A percentile compares a stretch with the other conserved stretches of the same genome.
Evolutionary conservation across 2,888 invertebrate species (phyloP).

Genomic region (Heteromyza rotundicornis): DNA sequence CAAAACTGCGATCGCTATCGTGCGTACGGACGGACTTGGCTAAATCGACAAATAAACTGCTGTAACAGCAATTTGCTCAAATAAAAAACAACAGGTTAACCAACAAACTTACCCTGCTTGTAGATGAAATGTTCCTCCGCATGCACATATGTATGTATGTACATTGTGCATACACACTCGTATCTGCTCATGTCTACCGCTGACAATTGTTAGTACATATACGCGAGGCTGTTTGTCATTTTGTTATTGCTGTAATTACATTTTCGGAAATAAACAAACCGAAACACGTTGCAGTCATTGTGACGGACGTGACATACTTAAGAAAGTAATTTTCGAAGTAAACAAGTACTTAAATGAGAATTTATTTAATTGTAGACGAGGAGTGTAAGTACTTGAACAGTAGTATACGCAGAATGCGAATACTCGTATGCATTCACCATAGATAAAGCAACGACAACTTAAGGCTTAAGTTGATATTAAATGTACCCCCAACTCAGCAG

Average conservation of each 20-base stretch:
- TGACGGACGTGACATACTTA: slow-evolving; percentile 43
- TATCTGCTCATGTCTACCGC: too few relatives aligned
- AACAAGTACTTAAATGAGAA: slow-evolving; percentile 33
- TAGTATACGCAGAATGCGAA: background rate
- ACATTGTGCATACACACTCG: too few relatives aligned
- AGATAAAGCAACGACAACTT: background rate
- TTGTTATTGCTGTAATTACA: slow-evolving; percentile 17
- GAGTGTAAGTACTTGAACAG: background rate
- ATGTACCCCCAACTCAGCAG: background rate
- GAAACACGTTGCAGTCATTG: slow-evolving; percentile 35
- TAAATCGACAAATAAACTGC: too few relatives aligned
- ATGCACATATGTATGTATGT: too few relatives aligned
- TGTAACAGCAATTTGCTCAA: too few relatives aligned
- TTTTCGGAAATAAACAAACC: slow-evolving; percentile 20
- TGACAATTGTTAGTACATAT: too few relatives aligned
- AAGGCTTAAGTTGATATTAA: background rate
- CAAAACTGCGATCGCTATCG: too few relatives aligned
- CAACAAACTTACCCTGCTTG: too few relatives aligned
- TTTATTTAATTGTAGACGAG: slow-evolving; percentile 40
- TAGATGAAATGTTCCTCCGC: too few relatives aligned
- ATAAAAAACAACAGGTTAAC: too few relatives aligned
- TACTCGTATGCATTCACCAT: background rate
- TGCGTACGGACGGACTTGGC: too few relatives aligned
- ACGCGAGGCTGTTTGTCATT: background rate
- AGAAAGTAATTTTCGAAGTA: slow-evolving; percentile 26